Evolutionary conservation across 2,797 vertebrate species (phyloP), one percentile per base, ranked within the genome.

Genomic region (Schizothorax lantsangensis): DNA sequence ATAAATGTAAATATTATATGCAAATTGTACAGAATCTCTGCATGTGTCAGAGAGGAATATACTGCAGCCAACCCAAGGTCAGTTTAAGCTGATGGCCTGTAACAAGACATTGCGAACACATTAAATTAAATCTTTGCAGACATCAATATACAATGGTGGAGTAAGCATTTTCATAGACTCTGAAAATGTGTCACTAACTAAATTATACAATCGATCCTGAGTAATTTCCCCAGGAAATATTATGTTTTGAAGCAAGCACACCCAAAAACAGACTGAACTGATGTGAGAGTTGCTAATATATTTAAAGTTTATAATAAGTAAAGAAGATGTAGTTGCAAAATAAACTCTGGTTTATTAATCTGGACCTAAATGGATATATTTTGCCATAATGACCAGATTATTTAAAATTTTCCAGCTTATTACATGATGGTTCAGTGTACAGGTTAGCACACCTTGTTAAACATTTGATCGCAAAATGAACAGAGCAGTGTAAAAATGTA

Each of bases 221-320:
- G 92, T 92, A 81, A 91, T 92, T 93, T 92, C 88, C 91, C 88
- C 6, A 14, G 74, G 74, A 90, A 47, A 62, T n/a, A 6, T 72
- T 71, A 57, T 72, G 49, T 72, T 83, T 43, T 72, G 23, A 72
- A 36, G 33, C 33, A 82, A 36, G 30, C 36, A 57, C 23, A 54
- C 12, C 62, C 68, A 12, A 54, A 83, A 72, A 30, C 47, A 43
- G 40, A 80, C 38, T 33, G n/a, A 85, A 71, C 19, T 72, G 6
- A 45, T 84, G 45, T 52, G 8, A 21, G 73, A 54, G 33, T 49
- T 17, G 57, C 21, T 33, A 36, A 40, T 11, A 15, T 75, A 45
- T 84, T 64, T n/a, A n/a, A 49, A 59, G 15, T 49, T 33, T 15
- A 14, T 30, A 9, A 26, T 62, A 23, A 26, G 5, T 11, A 52